Percentiles rank a stretch among this genome's conserved stretches.
phyloP scores from a whole-genome alignment of 2,797 vertebrate species.

The Psittacula derbiana region DNA sequence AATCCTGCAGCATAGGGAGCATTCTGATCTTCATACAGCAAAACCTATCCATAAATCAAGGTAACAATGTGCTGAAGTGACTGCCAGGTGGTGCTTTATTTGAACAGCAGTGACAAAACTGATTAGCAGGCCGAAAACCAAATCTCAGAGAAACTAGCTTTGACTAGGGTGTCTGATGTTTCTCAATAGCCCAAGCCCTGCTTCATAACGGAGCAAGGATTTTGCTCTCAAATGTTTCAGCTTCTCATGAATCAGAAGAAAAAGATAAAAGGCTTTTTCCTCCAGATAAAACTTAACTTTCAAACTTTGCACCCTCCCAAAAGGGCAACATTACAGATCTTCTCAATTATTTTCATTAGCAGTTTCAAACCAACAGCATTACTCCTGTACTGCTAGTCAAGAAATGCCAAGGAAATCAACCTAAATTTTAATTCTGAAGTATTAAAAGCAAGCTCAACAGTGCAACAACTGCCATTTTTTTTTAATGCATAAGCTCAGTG shows the following conservation, averaged over 20 bases:
- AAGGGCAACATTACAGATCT: background rate
- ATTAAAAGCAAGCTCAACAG: background rate
- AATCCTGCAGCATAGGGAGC: background rate
- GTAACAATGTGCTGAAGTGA: background rate
- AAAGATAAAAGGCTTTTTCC: background rate
- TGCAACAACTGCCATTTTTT: background rate
- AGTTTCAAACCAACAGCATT: background rate
- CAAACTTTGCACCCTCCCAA: background rate
- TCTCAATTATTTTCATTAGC: background rate
- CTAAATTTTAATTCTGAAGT: background rate
- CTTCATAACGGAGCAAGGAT: background rate
- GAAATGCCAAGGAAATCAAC: background rate
- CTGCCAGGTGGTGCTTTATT: background rate
- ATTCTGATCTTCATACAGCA: background rate
- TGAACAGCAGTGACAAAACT: background rate
- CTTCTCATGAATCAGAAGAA: background rate
- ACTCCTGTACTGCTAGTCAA: background rate
- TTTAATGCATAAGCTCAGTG: background rate
- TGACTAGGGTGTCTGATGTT: background rate
- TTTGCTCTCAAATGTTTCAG: background rate
- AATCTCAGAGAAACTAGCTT: background rate
- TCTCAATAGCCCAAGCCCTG: background rate
- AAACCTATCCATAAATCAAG: background rate
- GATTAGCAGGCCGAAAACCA: background rate
- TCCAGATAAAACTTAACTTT: background rate